Base-by-base conservation (phyloP, 2,113 vertebrate genomes). In the Eurypyga helias region DNA sequence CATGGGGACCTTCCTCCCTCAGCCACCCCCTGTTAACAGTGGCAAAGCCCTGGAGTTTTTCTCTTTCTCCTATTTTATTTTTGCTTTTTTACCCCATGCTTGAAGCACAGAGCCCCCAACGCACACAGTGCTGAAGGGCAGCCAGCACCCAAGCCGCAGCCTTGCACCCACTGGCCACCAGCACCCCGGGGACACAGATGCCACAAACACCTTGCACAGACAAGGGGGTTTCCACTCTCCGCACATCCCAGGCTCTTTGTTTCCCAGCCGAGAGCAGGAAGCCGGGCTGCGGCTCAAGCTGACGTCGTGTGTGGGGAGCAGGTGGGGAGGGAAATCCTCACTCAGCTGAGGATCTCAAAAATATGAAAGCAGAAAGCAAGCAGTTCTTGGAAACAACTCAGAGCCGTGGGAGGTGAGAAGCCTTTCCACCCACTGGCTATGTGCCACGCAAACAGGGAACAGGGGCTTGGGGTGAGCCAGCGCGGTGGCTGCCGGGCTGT, bases 121-220 rank as follows among this genome's bases (percentile, higher is more conserved):
- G 2, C 38, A 6, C 0, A 0, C 6, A 62, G 9, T 46, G 57
- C 81, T 51, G 11, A 3, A 70, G 46, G 46, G 23, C 31, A 67
- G 9, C 4, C 76, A 66, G 69, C 51, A 66, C 34, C 54, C 71
- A n/a, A 36, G 31, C 65, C 24, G 3, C 57, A 38, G 24, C 87
- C 66, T 52, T 13, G 26, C 20, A 2, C 65, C 48, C 57, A 13
- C 43, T 0, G 0, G 3, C 54, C 1, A 0, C 36, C 71, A 54
- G 34, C 60, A 38, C 48, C 24, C 16, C 1, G 0, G 62, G 62
- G 76, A 57, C 58, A 49, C n/a, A 3, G 11, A 8, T 31, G 51
- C 11, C 79, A 87, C 86, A 2, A 45, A 58, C 36, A 33, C 34
- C 58, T 51, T 3, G 7, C 58, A n/a, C 0, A 1, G 38, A 18